Conservation (phyloP, 2,113 vertebrate genomes). For the Lucifuga dentata region DNA sequence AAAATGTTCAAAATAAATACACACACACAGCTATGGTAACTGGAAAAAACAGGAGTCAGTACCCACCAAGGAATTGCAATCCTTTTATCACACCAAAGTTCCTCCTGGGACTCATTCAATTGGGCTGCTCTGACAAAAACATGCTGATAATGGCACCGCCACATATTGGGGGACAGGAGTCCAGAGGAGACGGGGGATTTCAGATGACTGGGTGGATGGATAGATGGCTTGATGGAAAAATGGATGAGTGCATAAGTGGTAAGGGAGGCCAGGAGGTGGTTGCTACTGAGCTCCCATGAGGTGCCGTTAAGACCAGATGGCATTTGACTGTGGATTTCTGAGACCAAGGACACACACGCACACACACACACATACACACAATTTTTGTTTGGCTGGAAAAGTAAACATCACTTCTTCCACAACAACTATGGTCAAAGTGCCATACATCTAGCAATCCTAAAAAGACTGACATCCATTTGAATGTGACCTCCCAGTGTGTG, state of each 20-base stretch:
- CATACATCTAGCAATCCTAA: too few species aligned
- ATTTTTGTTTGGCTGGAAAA: too few species aligned
- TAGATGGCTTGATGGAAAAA: slow-evolving; percentile 36
- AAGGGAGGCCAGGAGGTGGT: slow-evolving; percentile 20
- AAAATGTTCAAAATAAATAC: neutral
- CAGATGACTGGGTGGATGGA: slow-evolving; percentile 7
- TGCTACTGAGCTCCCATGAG: slow-evolving; percentile 28
- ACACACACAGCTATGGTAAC: slow-evolving; percentile 1
- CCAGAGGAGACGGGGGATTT: neutral
- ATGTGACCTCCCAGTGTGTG: too few species aligned
- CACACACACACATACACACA: neutral
- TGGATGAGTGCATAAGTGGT: slow-evolving; percentile 14
- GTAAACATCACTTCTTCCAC: too few species aligned
- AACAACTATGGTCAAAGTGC: too few species aligned
- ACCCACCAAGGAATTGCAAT: slow-evolving; percentile 9
- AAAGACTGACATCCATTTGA: too few species aligned
- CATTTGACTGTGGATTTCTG: slow-evolving; percentile 16
- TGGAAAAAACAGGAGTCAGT: slow-evolving; percentile 23
- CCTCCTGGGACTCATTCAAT: slow-evolving; percentile 39
- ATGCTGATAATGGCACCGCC: slow-evolving; percentile 48
- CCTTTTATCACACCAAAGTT: slow-evolving; percentile 40
- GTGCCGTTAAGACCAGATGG: slow-evolving; percentile 51
- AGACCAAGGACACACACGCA: slow-evolving; percentile 16
- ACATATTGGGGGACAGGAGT: slow-evolving; percentile 15
- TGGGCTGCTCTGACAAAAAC: slow-evolving; percentile 39